These are phyloP conservation scores for Clunio marinus DNA, from an alignment of 2,888 invertebrate genomes.

Conservation along the genomic window DNA sequence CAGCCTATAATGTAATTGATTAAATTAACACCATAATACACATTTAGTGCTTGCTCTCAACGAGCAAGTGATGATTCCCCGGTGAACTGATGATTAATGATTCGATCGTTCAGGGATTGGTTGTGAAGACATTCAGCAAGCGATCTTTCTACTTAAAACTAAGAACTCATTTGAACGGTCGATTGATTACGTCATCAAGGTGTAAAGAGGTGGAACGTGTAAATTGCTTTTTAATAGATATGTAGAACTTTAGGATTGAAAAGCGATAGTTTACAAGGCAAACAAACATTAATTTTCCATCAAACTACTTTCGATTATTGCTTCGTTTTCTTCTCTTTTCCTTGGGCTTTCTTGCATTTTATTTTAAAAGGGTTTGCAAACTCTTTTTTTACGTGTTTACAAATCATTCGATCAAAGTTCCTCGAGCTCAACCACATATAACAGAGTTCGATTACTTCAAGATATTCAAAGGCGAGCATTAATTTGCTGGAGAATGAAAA, in stretches of 20 bases:
- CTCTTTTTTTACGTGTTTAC: background rate
- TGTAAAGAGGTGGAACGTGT: conserved; percentile 26
- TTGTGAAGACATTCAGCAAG: background rate
- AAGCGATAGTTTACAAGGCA: background rate
- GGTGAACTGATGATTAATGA: conserved; percentile 14
- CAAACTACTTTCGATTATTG: no score
- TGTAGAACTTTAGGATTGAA: background rate
- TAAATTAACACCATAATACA: conserved; percentile 38
- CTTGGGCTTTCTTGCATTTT: background rate
- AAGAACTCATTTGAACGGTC: background rate
- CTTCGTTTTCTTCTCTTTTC: background rate
- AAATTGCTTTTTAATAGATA: conserved; percentile 29
- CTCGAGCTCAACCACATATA: background rate
- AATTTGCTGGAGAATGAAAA: background rate
- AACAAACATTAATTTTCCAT: background rate
- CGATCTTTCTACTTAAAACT: no score
- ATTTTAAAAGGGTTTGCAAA: background rate
- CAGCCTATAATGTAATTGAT: conserved; percentile 28
- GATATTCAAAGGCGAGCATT: background rate
- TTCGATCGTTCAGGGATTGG: background rate
- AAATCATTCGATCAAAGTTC: background rate
- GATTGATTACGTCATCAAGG: conserved; percentile 19
- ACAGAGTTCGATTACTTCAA: background rate
- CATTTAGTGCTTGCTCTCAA: conserved; percentile 21
- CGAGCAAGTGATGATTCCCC: conserved; percentile 14